These are phyloP conservation scores for Clepsis dumicolana DNA, from an alignment of 2,888 invertebrate species.

Conservation along the genomic window DNA sequence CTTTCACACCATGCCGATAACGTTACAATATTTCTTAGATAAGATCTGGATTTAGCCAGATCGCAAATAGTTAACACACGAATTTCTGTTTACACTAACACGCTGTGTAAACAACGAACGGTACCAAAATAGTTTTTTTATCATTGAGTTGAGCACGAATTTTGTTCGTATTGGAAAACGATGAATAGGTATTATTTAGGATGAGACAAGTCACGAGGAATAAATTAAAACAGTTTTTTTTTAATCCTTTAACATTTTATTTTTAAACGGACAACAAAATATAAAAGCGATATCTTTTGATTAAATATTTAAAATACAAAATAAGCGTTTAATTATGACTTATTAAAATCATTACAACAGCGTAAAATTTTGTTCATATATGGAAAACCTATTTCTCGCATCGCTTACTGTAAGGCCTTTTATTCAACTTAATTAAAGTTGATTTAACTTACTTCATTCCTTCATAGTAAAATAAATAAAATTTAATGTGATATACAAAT, in stretches of 20 bases:
- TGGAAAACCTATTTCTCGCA: no score
- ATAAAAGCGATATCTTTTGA: background rate
- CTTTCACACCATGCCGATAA: slow-evolving; percentile 28
- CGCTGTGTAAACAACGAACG: background rate
- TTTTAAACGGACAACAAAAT: background rate
- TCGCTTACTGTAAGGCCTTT: no score
- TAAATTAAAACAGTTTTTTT: background rate
- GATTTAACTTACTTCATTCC: no score
- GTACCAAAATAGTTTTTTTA: slow-evolving; percentile 15
- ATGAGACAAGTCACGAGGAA: background rate
- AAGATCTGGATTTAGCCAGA: slow-evolving; percentile 22
- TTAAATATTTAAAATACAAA: background rate
- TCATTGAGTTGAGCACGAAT: slow-evolving; percentile 6
- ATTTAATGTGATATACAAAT: no score
- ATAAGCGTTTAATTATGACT: background rate
- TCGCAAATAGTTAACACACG: slow-evolving; percentile 3
- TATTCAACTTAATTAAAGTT: no score
- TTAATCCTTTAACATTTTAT: slow-evolving; percentile 1
- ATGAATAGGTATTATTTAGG: background rate
- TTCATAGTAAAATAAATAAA: background rate
- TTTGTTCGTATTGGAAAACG: background rate
- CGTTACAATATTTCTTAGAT: slow-evolving; percentile 13
- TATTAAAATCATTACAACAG: background rate
- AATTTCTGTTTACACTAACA: slow-evolving; percentile 19
- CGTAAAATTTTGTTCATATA: background rate